A percentile compares a stretch with the other conserved stretches of the same genome.
These are phyloP conservation scores for Dendrolimus pini DNA, from an alignment of 2,888 invertebrate species.

Conservation along the genomic window DNA sequence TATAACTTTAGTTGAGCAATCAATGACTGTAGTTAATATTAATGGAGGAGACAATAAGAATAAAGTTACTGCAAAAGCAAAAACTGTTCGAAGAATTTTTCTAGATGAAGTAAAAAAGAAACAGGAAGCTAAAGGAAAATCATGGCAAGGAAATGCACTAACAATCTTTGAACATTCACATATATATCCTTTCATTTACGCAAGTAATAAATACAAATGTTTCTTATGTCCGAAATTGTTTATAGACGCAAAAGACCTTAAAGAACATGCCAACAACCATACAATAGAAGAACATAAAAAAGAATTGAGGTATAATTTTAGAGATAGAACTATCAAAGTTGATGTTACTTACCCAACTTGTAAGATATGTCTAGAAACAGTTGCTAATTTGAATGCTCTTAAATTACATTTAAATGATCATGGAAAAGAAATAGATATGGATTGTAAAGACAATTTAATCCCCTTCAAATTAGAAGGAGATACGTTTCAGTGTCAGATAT, in stretches of 20 bases:
- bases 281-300: slow-evolving; percentile 33
- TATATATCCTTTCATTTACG: slow-evolving; percentile 51
- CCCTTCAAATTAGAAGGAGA: slow-evolving; percentile 48
- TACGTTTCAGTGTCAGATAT: slow-evolving; percentile 48
- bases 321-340: slow-evolving; percentile 47
- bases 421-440: slow-evolving; percentile 34
- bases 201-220: slow-evolving; percentile 51
- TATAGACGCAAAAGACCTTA: slow-evolving; percentile 33
- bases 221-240: slow-evolving; percentile 41
- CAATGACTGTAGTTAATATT: slow-evolving; percentile 33
- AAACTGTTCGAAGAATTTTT: slow-evolving; percentile 24
- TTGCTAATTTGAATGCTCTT: slow-evolving; percentile 28
- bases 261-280: slow-evolving; percentile 36
- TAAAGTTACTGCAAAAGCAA: slow-evolving; percentile 27
- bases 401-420: slow-evolving; percentile 46
- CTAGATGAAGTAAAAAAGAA: slow-evolving; percentile 3
- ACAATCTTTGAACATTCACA: slow-evolving; percentile 44
- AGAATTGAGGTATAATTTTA: slow-evolving; percentile 34
- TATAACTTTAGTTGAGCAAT: slow-evolving; percentile 34
- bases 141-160: slow-evolving; percentile 44
- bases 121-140: slow-evolving; percentile 8
- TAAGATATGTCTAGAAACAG: slow-evolving; percentile 34
- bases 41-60: slow-evolving; percentile 18
- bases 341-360: slow-evolving; percentile 47
- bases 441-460: slow-evolving; percentile 45